These are phyloP conservation scores for Spea hammondii DNA, from an alignment of 2,797 vertebrate genomes.

Conservation along the genomic window DNA sequence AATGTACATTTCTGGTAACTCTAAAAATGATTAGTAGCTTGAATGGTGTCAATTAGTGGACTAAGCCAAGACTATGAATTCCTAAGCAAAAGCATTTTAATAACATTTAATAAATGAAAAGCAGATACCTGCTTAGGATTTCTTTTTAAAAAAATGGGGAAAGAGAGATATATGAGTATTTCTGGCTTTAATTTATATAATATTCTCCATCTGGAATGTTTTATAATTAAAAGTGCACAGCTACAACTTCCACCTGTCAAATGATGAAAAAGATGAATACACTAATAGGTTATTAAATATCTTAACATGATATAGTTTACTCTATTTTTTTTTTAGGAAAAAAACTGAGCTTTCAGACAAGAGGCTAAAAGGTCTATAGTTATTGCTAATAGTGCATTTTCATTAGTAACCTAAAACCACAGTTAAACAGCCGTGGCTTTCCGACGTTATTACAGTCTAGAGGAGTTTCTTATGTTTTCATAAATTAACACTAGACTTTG, in stretches of 20 bases:
- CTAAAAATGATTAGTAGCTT: conserved; percentile 98
- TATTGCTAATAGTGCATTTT: conserved; percentile 70
- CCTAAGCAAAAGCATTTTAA: conserved; percentile 94
- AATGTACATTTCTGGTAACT: conserved; percentile 95
- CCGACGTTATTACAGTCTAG: not conserved
- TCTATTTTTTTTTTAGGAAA: conserved; percentile 65
- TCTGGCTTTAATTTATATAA: conserved; percentile 97
- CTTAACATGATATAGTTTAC: conserved; percentile 71
- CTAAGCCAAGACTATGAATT: conserved; percentile 87
- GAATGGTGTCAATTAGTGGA: conserved; percentile 99
- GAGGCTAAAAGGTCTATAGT: conserved; percentile 70
- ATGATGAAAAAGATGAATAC: conserved; percentile 96
- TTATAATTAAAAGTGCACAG: conserved; percentile 99
- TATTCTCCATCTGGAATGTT: conserved; percentile 98
- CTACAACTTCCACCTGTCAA: conserved; percentile 99
- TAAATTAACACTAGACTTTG: conserved; percentile 20
- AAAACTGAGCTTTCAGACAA: conserved; percentile 65
- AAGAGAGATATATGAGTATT: conserved; percentile 92
- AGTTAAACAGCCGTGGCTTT: conserved; percentile 9
- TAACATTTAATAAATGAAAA: conserved; percentile 98
- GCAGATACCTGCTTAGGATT: conserved; percentile 95
- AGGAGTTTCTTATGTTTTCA: conserved; percentile 19
- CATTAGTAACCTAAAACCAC: conserved; percentile 63
- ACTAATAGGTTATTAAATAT: conserved; percentile 94
- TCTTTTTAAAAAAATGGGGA: conserved; percentile 96